phyloP scores from a whole-genome alignment of 64 coral and sea anemone species.

The Hydrozoanthus tunicans region DNA sequence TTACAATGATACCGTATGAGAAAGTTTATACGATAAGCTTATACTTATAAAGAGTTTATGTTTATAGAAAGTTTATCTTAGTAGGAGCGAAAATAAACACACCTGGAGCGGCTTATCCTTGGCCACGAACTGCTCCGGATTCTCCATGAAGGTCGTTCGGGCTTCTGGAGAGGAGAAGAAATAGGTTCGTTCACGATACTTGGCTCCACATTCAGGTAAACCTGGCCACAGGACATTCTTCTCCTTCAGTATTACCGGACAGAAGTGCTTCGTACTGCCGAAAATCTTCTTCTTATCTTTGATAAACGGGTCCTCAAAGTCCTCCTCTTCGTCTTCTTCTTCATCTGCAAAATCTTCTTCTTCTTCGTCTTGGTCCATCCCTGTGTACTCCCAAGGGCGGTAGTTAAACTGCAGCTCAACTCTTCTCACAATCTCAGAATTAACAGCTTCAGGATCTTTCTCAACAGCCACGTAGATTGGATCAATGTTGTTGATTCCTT shows the following conservation, averaged over 20 bases:
- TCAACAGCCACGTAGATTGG: constrained; percentile 68
- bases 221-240: constrained; percentile 92
- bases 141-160: constrained; percentile 66
- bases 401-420: constrained; percentile 94
- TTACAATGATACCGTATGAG: no score
- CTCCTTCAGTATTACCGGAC: constrained; percentile 93
- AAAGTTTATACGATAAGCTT: no score
- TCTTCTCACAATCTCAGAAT: constrained; percentile 61
- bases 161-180: constrained; percentile 84
- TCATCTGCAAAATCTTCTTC: constrained; percentile 90
- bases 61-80: no score
- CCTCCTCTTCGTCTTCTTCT: constrained; percentile 91
- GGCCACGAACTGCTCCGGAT: constrained; percentile 73
- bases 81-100: neutral
- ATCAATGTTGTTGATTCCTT: constrained; percentile 86
- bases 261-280: constrained; percentile 90
- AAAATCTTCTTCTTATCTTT: constrained; percentile 90
- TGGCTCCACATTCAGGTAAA: constrained; percentile 81
- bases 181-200: constrained; percentile 86
- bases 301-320: constrained; percentile 77
- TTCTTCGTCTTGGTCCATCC: constrained; percentile 98
- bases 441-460: constrained; percentile 43
- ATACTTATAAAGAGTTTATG: no score
- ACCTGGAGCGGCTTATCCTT: constrained; percentile 76
- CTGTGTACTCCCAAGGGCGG: constrained; percentile 92